Percentiles rank a stretch among this genome's conserved stretches.
Conservation (phyloP, 2,888 invertebrate species). For the Monopis laevigella region DNA sequence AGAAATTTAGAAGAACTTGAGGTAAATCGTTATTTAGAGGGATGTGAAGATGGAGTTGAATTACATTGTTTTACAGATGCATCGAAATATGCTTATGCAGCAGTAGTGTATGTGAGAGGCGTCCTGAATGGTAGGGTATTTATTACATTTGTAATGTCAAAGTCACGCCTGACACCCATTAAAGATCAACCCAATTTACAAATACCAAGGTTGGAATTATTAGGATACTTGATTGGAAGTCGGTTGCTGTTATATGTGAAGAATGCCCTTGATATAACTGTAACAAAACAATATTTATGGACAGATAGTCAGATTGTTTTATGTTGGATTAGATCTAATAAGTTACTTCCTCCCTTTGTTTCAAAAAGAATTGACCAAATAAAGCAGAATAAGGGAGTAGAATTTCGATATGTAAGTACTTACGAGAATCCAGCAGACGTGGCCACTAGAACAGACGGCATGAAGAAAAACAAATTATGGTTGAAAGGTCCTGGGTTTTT, state of each 20-base stretch:
- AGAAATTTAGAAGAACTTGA: background rate
- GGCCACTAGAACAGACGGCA: background rate
- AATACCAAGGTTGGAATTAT: constrained; percentile 2
- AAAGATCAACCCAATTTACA: background rate
- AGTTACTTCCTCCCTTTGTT: constrained; percentile 1
- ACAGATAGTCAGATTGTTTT: constrained; percentile 8
- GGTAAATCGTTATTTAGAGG: background rate
- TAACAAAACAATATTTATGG: background rate
- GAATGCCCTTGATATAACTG: background rate
- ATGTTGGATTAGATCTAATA: constrained; percentile 3
- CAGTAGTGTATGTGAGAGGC: constrained; percentile 9
- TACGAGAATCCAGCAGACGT: background rate
- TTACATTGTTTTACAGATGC: constrained; percentile 16
- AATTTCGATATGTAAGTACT: background rate
- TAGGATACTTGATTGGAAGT: constrained; percentile 6
- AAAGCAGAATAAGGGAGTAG: background rate
- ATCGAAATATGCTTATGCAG: constrained; percentile 14
- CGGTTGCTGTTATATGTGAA: background rate
- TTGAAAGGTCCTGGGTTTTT: background rate
- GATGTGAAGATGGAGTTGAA: background rate
- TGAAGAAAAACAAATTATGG: background rate
- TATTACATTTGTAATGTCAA: background rate
- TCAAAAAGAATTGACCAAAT: background rate
- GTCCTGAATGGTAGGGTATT: background rate
- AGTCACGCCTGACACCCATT: background rate